Conservation (phyloP, 2,113 vertebrate genomes). For the Ctenodactylus gundi region DNA sequence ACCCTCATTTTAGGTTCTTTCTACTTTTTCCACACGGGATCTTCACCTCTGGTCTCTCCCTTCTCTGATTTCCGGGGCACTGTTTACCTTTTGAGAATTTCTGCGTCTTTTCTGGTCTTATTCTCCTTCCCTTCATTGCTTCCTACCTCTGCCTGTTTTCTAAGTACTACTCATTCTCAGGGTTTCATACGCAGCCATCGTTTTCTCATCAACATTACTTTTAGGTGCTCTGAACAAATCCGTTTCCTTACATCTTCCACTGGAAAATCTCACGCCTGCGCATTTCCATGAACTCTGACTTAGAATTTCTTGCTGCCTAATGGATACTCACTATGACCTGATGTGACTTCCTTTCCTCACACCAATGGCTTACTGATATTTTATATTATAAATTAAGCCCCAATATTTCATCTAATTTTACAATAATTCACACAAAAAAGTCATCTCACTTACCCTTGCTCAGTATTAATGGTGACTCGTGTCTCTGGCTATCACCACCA, state of each 20-base stretch:
- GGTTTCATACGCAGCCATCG: neutral
- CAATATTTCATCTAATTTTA: neutral
- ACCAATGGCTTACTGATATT: too few species aligned
- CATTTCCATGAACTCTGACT: neutral
- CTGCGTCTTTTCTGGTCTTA: neutral
- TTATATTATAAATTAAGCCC: neutral
- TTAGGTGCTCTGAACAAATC: neutral
- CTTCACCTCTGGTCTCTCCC: neutral
- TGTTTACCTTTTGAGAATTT: neutral
- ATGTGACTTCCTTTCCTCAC: neutral
- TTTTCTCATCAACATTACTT: neutral
- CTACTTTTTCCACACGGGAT: neutral
- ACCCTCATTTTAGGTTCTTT: neutral
- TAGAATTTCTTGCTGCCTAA: neutral
- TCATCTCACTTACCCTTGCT: neutral
- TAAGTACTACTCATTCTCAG: neutral
- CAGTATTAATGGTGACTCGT: neutral
- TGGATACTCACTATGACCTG: neutral
- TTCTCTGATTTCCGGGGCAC: neutral
- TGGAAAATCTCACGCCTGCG: neutral
- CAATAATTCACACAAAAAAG: neutral
- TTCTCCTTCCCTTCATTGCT: too few species aligned
- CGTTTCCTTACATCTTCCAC: neutral
- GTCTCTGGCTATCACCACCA: neutral
- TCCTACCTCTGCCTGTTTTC: too few species aligned